Conservation (phyloP, 2,113 vertebrate species). For the Theristicus caerulescens region DNA sequence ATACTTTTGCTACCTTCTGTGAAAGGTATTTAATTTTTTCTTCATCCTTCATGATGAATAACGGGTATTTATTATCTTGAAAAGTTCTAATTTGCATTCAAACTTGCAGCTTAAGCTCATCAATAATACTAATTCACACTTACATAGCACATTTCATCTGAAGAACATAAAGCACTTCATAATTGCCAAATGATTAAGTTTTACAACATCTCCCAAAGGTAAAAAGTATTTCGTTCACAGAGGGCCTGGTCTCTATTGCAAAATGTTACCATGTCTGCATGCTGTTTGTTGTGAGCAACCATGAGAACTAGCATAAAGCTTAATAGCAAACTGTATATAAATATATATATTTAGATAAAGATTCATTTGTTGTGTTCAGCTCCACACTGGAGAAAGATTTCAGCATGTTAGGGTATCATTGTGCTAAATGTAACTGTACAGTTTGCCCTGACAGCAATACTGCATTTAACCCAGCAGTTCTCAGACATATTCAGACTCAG, state of each 20-base stretch:
- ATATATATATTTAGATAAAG: not conserved
- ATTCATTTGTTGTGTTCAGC: not conserved
- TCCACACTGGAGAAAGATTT: not conserved
- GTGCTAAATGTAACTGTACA: not conserved
- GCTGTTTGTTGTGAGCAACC: not conserved
- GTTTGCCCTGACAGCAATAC: not conserved
- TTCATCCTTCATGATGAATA: not conserved
- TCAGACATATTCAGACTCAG: not conserved
- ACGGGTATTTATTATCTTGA: not conserved
- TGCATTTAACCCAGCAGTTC: not conserved
- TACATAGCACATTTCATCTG: conserved; percentile 14
- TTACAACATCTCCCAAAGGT: not conserved
- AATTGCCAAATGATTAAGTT: conserved; percentile 16
- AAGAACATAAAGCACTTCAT: conserved; percentile 22
- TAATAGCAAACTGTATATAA: not conserved
- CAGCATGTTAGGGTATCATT: not conserved
- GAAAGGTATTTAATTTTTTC: not conserved
- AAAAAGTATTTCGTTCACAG: not conserved
- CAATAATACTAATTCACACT: conserved; percentile 30
- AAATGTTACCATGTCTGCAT: not conserved
- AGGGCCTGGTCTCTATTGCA: not conserved
- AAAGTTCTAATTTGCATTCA: conserved; percentile 26
- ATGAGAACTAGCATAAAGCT: not conserved
- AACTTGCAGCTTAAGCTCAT: not conserved
- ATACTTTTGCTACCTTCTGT: not conserved